Conservation (phyloP, 1,140 invertebrate species). For the Diorhabda carinulata region DNA sequence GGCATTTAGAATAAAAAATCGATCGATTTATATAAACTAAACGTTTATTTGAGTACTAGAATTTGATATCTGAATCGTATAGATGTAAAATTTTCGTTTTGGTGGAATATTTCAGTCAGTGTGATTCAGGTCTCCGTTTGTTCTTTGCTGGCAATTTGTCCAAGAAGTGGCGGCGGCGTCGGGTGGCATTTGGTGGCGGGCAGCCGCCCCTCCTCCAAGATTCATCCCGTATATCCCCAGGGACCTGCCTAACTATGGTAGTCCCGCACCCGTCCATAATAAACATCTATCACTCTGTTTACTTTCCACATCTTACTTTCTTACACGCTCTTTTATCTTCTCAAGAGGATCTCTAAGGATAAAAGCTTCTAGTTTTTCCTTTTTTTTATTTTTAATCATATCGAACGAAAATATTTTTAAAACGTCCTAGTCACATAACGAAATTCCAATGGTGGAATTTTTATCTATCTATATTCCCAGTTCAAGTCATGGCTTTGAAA, state of each 20-base stretch:
- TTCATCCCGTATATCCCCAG: constrained; percentile 38
- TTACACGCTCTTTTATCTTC: background rate
- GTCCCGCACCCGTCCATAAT: constrained; percentile 27
- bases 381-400: background rate
- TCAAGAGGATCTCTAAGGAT: constrained; percentile 2
- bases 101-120: constrained; percentile 3
- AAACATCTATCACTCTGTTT: constrained; percentile 44
- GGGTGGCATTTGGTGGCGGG: constrained; percentile 17
- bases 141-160: constrained; percentile 41
- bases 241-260: constrained; percentile 42
- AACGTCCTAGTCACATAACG: too few species aligned
- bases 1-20: too few species aligned
- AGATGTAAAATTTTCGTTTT: background rate
- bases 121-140: constrained; percentile 26
- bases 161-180: constrained; percentile 29
- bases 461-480: too few species aligned
- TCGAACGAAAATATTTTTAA: too few species aligned
- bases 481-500: too few species aligned
- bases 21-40: too few species aligned
- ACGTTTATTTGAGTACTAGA: too few species aligned
- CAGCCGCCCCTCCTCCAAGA: constrained; percentile 40
- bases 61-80: too few species aligned
- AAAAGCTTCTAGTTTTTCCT: background rate
- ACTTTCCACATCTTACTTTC: constrained; percentile 36
- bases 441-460: too few species aligned